Base-by-base conservation (phyloP, 2,797 vertebrate genomes). In the Spinibarbus caldwelli region DNA sequence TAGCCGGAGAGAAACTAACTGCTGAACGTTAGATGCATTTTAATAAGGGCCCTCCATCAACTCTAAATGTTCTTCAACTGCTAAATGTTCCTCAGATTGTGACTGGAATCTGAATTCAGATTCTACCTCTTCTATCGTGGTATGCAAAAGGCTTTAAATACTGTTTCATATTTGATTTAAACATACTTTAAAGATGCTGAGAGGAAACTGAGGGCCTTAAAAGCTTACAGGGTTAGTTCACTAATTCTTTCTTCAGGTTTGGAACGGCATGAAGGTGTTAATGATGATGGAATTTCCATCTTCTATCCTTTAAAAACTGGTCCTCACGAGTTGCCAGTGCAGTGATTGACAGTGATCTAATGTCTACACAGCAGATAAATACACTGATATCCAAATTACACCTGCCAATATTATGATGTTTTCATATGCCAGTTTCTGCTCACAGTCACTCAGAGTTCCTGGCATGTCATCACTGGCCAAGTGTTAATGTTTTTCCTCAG, bases 401-500 rank as follows among this genome's bases (percentile, higher is more conserved):
- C 45, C 82, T 54, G 87, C 86, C 90, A 76, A 91, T 92, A 85
- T 64, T 36, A 68, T 85, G 92, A 92, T 90, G 71, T 68, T 21
- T 83, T 87, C 76, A 57, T 88, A 85, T 87, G 81, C 79, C 75
- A 78, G 85, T 89, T 90, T 71, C 87, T 89, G 91, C 90, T 88
- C 49, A 82, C 29, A 79, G 73, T 78, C 49, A 41, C 6, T 29
- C 34, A 31, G 83, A 84, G 47, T 64, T 68, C 21, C 12, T 59
- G 64, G 26, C 41, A 89, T 57, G 38, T 78, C 12, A 81, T 83
- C 88, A 92, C 90, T 89, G 92, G 92, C n/a, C 86, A 86, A 66
- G n/a, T 34, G 86, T 68, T 93, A 90, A 94, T 92, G 86, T 88
- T 94, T 94, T 85, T 91, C 89, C 92, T 88, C 90, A 86, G 80